Conservation (phyloP, 1,140 invertebrate genomes). For the Hypothenemus hampei region DNA sequence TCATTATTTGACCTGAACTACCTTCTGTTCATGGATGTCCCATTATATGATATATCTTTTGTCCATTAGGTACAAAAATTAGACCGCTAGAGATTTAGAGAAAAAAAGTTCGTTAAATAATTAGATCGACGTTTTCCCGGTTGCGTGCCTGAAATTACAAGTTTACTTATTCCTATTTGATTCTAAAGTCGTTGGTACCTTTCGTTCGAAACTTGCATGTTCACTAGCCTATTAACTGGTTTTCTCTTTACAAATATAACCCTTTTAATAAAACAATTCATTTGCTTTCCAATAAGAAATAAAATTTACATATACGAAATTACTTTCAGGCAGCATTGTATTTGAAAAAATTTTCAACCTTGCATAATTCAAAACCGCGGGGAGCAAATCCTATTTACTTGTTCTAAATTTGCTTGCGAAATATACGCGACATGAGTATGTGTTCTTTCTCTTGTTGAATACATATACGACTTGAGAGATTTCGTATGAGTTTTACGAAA, state of each 20-base stretch:
- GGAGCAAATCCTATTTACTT: slow-evolving; percentile 22
- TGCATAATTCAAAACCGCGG: slow-evolving; percentile 21
- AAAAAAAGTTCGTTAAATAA: not conserved
- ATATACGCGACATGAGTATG: slow-evolving; percentile 18
- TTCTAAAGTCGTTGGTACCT: no score
- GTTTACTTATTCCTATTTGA: no score
- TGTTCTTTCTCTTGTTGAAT: not conserved
- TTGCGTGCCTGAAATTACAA: not conserved
- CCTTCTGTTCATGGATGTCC: not conserved
- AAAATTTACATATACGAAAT: no score
- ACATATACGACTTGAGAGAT: slow-evolving; percentile 1
- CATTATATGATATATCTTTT: not conserved
- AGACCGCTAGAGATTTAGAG: not conserved
- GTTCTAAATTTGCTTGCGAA: slow-evolving; percentile 20
- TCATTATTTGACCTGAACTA: no score
- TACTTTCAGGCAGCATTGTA: not conserved
- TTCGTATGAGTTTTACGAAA: no score
- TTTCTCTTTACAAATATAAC: not conserved
- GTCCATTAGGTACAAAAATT: not conserved
- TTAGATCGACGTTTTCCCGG: not conserved
- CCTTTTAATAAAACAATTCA: not conserved
- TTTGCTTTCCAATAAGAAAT: no score
- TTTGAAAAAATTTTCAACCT: slow-evolving; percentile 13
- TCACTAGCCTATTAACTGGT: not conserved
- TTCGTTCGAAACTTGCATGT: not conserved